Evolutionary conservation across 2,113 vertebrate genomes (phyloP).

Genomic region (Pterocles burchelli): DNA sequence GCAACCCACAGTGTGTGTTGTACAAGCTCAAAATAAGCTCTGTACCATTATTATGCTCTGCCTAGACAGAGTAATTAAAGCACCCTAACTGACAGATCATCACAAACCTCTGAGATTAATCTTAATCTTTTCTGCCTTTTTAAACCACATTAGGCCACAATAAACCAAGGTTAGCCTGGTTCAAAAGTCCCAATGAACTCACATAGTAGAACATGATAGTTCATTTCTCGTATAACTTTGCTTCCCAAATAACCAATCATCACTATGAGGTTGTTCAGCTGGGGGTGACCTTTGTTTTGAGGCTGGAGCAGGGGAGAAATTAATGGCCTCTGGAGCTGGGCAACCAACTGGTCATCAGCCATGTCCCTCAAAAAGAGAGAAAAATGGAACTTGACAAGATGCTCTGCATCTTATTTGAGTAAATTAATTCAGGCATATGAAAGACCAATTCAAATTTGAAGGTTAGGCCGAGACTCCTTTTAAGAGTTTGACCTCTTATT

Average conservation of each 20-base stretch:
- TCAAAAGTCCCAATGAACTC: neutral
- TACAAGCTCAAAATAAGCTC: neutral
- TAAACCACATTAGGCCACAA: neutral
- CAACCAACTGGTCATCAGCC: neutral
- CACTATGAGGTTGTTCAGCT: neutral
- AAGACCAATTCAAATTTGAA: neutral
- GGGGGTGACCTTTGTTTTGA: neutral
- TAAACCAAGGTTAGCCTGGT: neutral
- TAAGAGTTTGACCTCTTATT: neutral
- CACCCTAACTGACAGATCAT: neutral
- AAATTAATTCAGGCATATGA: neutral
- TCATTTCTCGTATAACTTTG: neutral
- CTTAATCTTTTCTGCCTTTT: neutral
- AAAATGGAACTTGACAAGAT: neutral
- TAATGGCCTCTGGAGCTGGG: neutral
- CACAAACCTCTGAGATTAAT: neutral
- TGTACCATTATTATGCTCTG: neutral
- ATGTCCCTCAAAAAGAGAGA: neutral
- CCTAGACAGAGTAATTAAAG: neutral
- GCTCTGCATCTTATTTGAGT: fast-evolving
- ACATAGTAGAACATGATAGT: neutral
- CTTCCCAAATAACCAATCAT: neutral
- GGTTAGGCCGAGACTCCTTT: neutral
- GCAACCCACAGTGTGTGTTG: neutral
- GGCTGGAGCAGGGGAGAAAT: neutral